Base-by-base conservation (phyloP, 2,113 vertebrate genomes). In the Chlamydotis undulata region DNA sequence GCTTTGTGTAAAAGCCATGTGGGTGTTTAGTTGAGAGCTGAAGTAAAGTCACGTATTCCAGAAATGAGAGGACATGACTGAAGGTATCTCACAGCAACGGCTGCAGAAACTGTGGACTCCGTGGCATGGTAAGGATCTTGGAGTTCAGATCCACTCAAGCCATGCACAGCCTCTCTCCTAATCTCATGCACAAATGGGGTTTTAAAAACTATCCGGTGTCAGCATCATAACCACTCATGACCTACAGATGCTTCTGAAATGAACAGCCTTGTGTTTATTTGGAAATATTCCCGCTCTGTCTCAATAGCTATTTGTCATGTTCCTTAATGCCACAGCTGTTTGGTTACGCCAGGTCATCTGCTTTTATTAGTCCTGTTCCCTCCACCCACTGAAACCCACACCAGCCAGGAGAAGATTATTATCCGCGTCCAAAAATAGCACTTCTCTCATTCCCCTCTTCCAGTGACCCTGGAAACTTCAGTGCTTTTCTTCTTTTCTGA, bases 351-450 rank as follows among this genome's bases (percentile, higher is more conserved):
- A 93, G 94, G 69, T 97, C 97, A 98, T 96, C 86, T 94, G 94
- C 97, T 98, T 98, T 98, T 98, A 93, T 98, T 97, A 98, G 95
- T 77, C 56, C 90, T 90, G 60, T 87, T 65, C 79, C 87, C 87
- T 76, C 61, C 94, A 78, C 93, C 97, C 97, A 74, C 93, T 96
- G 98, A 98, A 98, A 99, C 95, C 93, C 98, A 98, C 49, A 98
- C 98, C 97, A 78, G 77, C 78, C 55, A 14, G 73, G 55, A 91
- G 93, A 71, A 49, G 63, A 95, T 90, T 87, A 63, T 94, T 94
- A 96, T 71, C 97, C 60, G 37, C 19, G 31, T 96, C 98, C 97
- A 85, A 98, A 98, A 99, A 99, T 99, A 99, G 97, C 97, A 17
- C n/a, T 94, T 41, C 63, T 83, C 82, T 77, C 10, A 2, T 73